Evolutionary conservation across 2,113 vertebrate species (phyloP), one percentile per base, ranked within the genome.

Genomic region (Mesoclemmys tuberculata): DNA sequence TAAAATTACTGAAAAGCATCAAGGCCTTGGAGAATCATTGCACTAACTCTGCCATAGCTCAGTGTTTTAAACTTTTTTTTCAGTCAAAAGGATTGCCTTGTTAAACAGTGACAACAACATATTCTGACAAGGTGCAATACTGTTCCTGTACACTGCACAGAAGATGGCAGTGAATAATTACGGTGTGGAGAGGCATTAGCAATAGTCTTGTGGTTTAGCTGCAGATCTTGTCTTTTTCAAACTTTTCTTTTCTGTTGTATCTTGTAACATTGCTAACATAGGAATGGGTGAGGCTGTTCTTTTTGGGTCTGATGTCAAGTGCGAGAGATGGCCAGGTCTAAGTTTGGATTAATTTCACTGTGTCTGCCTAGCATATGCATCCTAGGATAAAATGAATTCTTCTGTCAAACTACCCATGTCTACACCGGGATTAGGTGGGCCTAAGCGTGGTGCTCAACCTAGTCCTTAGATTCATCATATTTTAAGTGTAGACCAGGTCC

Each of bases 111-210:
- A 49, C 22, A 87, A 75, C 51, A 90, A 90, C 35, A 82, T 77
- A 46, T 6, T 41, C 6, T 82, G 35, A 68, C 5, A 84, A 78
- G 46, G 35, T 24, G 38, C 0, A 74, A 6, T 48, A 52, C 6
- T 46, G 35, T 51, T 87, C 92, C 64, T 56, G 58, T 78, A 7
- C 61, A 52, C 71, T 94, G 77, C 29, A 22, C 95, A 96, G 95
- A 92, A 96, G 93, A 49, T 96, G 95, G 92, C 93, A 92, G 93
- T 96, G 82, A 54, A 89, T 95, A 90, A 93, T 81, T 95, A 44
- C 8, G 64, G 5, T 56, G 54, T 38, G 38, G 49, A 90, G 27
- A 64, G 4, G 56, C 64, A 35, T 78, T 49, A 87, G 35, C 5
- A 10, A 21, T 12, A 94, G 16, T 29, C 14, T 79, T 35, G 2